Percentiles rank a stretch among this genome's conserved stretches.
Evolutionary conservation across 1,140 invertebrate species (phyloP).

Genomic region (Hylyphantes graminicola): DNA sequence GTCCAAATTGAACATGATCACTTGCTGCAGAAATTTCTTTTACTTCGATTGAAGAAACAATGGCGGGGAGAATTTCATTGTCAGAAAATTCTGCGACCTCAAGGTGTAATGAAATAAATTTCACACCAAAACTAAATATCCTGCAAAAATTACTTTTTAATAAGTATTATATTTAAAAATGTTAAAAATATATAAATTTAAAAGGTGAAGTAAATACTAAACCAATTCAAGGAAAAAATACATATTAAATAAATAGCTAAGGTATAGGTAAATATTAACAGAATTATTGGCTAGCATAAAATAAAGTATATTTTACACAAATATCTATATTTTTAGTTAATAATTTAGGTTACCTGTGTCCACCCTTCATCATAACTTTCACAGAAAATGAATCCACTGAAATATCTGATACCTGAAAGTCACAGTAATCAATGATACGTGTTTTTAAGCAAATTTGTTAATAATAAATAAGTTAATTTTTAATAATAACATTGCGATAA

Average conservation of each 20-base stretch:
- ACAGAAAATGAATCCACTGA: constrained; percentile 49
- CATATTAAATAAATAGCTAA: no score
- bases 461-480: no score
- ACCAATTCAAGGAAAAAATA: background rate
- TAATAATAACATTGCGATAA: no score
- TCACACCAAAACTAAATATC: constrained; percentile 45
- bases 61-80: constrained; percentile 3
- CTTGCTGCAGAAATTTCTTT: constrained; percentile 48
- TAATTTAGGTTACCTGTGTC: constrained; percentile 38
- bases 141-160: constrained; percentile 24
- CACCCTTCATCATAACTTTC: constrained; percentile 59
- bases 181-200: background rate
- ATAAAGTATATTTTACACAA: background rate
- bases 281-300: background rate
- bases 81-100: constrained; percentile 18
- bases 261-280: no score
- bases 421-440: background rate
- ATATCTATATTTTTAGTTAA: background rate
- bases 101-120: constrained; percentile 30
- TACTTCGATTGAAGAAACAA: constrained; percentile 28
- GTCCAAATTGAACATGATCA: constrained; percentile 56
- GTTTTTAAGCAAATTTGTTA: no score
- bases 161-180: background rate
- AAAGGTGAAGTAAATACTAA: background rate
- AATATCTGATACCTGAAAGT: constrained; percentile 31